Conservation (phyloP, 2,113 vertebrate species). For the Nothoprocta perdicaria region DNA sequence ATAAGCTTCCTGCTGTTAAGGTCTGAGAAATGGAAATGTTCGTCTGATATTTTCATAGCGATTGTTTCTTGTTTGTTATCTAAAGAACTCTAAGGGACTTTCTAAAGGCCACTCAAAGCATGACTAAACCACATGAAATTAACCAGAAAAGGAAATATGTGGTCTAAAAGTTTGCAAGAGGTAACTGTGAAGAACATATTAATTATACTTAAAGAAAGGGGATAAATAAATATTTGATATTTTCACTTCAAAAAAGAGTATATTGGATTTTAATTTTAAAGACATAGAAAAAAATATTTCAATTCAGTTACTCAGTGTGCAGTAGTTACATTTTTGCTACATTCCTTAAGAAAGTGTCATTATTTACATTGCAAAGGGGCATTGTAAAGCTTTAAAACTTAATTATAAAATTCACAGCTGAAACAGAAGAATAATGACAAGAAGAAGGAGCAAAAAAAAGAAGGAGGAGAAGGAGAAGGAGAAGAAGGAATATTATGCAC, state of each 20-base stretch:
- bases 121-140: conserved; percentile 58
- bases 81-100: conserved; percentile 54
- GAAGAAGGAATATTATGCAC: neutral
- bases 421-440: neutral
- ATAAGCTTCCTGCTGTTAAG: conserved; percentile 65
- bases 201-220: conserved; percentile 19
- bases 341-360: neutral
- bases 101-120: conserved; percentile 50
- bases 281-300: conserved; percentile 5
- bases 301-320: neutral
- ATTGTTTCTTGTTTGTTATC: conserved; percentile 67
- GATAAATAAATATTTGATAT: neutral
- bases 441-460: neutral
- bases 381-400: conserved; percentile 1
- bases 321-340: neutral
- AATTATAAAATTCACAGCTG: neutral
- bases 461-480: neutral
- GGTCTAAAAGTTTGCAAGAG: conserved; percentile 38
- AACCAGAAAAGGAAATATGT: conserved; percentile 59
- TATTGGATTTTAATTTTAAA: conserved; percentile 4
- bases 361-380: neutral
- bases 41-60: conserved; percentile 54
- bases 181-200: conserved; percentile 33
- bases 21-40: conserved; percentile 62
- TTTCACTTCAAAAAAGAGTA: neutral